Percentiles rank a stretch among this genome's conserved stretches.
Conservation (phyloP, 2,888 invertebrate genomes). For the Leucozona laternaria region DNA sequence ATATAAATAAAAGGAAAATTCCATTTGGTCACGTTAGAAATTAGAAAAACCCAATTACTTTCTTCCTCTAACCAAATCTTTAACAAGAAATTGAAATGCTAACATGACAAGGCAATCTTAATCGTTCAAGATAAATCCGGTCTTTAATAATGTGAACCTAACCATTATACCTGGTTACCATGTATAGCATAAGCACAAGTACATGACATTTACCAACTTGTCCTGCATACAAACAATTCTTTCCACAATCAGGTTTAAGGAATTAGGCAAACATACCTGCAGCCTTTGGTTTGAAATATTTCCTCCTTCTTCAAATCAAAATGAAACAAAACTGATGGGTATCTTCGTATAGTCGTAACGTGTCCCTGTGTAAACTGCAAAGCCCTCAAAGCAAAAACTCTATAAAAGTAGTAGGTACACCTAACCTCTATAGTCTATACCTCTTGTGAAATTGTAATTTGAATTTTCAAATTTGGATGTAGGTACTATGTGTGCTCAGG, state of each 20-base stretch:
- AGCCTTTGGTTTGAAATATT: neutral
- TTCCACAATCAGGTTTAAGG: slow-evolving; percentile 30
- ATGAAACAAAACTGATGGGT: slow-evolving; percentile 2
- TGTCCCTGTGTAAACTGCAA: neutral
- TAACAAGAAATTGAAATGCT: too few species aligned
- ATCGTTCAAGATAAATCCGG: slow-evolving; percentile 12
- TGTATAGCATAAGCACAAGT: neutral
- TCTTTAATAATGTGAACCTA: slow-evolving; percentile 15
- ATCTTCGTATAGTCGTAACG: neutral
- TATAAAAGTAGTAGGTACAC: neutral
- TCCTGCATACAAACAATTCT: slow-evolving; percentile 23
- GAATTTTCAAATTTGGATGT: slow-evolving; percentile 45
- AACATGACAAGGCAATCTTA: neutral
- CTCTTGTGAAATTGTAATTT: slow-evolving; percentile 53
- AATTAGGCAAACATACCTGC: neutral
- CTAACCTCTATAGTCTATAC: neutral
- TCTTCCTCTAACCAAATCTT: too few species aligned
- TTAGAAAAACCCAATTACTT: too few species aligned
- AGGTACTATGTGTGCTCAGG: slow-evolving; percentile 33
- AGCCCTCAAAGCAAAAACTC: neutral
- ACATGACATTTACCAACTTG: neutral
- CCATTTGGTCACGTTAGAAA: too few species aligned
- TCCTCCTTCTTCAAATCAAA: neutral
- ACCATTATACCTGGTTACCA: neutral
- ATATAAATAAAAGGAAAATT: too few species aligned